Conservation (phyloP, 2,888 invertebrate species). For the Papilio gigon region DNA sequence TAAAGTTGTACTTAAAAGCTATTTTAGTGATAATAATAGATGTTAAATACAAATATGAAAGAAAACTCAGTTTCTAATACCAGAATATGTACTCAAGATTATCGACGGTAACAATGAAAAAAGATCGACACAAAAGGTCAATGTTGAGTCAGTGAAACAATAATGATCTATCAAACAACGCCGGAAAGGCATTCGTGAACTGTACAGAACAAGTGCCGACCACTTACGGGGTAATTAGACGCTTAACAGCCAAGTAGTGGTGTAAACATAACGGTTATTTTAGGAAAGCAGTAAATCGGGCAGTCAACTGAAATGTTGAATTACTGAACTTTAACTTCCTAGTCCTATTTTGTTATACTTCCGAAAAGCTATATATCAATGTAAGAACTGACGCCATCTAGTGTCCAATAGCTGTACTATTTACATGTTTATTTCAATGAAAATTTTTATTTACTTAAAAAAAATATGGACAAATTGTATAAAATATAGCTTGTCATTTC, state of each 20-base stretch:
- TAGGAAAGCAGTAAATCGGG: slow-evolving; percentile 59
- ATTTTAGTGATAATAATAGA: too few relatives aligned
- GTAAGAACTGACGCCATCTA: slow-evolving; percentile 24
- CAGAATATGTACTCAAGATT: not conserved
- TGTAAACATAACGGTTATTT: slow-evolving; percentile 62
- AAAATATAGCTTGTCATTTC: too few relatives aligned
- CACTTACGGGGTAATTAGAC: slow-evolving; percentile 48
- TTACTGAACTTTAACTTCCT: slow-evolving; percentile 41
- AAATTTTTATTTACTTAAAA: too few relatives aligned
- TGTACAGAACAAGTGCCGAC: slow-evolving; percentile 41
- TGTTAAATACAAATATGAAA: not conserved
- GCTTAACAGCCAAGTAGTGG: slow-evolving; percentile 51
- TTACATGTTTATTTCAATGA: not conserved
- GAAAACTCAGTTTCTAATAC: not conserved
- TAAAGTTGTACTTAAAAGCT: too few relatives aligned
- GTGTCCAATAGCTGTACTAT: slow-evolving; percentile 3
- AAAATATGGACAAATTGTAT: too few relatives aligned
- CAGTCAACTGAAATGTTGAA: slow-evolving; percentile 60
- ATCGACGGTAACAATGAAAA: not conserved
- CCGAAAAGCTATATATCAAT: not conserved
- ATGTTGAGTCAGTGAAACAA: slow-evolving; percentile 22
- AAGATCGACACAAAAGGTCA: slow-evolving; percentile 6
- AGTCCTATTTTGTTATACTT: slow-evolving; percentile 3
- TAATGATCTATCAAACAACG: slow-evolving; percentile 23
- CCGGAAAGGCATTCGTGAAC: slow-evolving; percentile 23